A percentile compares a stretch with the other conserved stretches of the same genome.
These are phyloP conservation scores for Uria lomvia DNA, from an alignment of 2,113 vertebrate genomes.

Conservation along the genomic window DNA sequence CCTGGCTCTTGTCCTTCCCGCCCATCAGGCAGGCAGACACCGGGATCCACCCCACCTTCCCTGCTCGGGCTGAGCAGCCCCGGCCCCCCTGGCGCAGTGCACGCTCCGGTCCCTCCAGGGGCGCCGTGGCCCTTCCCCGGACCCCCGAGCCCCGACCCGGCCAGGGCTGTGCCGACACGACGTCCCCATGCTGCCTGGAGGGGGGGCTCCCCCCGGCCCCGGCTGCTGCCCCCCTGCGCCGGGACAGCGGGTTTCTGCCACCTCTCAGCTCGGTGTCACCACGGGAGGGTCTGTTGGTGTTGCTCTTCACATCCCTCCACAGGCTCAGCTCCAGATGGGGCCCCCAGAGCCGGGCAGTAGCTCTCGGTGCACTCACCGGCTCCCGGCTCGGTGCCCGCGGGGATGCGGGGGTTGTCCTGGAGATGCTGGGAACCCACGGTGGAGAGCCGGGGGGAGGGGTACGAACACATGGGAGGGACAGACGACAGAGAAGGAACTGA, in stretches of 20 bases:
- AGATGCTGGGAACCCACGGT: neutral
- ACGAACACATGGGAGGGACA: neutral
- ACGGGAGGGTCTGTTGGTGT: neutral
- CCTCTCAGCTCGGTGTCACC: neutral
- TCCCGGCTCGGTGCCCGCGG: fast-evolving
- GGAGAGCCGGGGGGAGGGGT: too few species aligned
- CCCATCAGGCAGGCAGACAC: fast-evolving
- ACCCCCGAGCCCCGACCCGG: neutral
- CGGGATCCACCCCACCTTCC: fast-evolving
- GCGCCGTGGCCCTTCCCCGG: neutral
- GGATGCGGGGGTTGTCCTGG: neutral
- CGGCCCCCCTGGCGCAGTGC: neutral
- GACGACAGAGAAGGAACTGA: neutral
- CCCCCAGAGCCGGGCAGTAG: neutral
- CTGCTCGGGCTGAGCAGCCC: too few species aligned
- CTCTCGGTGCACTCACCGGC: too few species aligned
- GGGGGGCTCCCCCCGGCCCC: too few species aligned
- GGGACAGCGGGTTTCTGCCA: neutral
- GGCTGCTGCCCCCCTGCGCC: neutral
- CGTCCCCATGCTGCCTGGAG: fast-evolving
- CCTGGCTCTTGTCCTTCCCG: neutral
- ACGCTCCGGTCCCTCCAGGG: neutral
- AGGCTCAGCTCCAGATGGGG: neutral
- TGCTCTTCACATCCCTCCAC: neutral
- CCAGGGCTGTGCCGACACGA: neutral